A percentile compares a stretch with the other conserved stretches of the same genome.
Evolutionary conservation across 1,140 invertebrate species (phyloP).

Genomic region (Dinoponera quadriceps): DNA sequence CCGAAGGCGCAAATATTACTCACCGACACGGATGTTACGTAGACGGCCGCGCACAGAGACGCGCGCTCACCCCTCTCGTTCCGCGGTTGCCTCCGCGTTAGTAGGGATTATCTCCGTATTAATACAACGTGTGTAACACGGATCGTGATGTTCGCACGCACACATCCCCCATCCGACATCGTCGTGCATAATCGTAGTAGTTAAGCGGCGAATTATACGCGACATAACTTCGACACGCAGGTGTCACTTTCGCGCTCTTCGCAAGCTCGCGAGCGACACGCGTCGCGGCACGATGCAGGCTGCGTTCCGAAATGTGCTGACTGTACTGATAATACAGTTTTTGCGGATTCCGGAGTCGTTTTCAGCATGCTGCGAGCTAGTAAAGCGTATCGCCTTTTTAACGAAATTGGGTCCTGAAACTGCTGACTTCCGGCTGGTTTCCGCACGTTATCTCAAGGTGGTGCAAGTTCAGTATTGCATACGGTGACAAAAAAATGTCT

Average conservation of each 20-base stretch:
- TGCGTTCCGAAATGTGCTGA: too few relatives aligned
- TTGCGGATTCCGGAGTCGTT: too few relatives aligned
- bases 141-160: background rate
- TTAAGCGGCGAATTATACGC: background rate
- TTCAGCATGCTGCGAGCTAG: too few relatives aligned
- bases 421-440: too few relatives aligned
- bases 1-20: constrained; percentile 9
- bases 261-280: background rate
- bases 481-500: too few relatives aligned
- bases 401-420: too few relatives aligned
- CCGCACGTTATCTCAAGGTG: too few relatives aligned
- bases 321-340: too few relatives aligned
- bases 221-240: background rate
- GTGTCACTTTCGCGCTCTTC: constrained; percentile 6
- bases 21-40: background rate
- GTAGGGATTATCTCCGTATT: constrained; percentile 5
- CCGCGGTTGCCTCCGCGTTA: background rate
- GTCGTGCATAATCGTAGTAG: background rate
- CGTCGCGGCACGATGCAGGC: too few relatives aligned
- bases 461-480: too few relatives aligned
- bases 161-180: background rate
- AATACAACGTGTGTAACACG: constrained; percentile 9
- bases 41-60: background rate
- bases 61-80: background rate
- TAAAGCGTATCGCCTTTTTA: too few relatives aligned